Evolutionary conservation across 37 sponge, comb jelly and placozoan species (phyloP), one percentile per base, ranked within the genome.

Genomic region (Agelas oroides): DNA sequence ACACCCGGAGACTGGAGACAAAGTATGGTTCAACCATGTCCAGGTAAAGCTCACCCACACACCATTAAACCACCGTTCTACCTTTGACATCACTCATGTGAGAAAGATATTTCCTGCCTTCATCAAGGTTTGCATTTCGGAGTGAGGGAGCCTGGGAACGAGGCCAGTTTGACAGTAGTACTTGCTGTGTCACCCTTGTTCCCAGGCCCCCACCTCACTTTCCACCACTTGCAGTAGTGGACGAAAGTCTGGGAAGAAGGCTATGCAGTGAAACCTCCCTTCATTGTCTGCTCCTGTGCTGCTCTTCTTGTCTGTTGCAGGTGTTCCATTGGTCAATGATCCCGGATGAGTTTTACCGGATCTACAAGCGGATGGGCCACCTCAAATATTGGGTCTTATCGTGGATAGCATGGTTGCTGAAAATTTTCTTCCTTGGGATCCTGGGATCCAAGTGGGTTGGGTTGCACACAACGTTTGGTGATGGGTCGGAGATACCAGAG

Each of bases 21-120:
- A 82, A 71, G 79, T 94, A 18, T 94, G 95, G 95, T 94, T 94
- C 86, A 94, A 94, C 76, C 95, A 94, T 40, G 20, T 53, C 17
- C 67, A 79, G 77, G 93, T 84, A 46, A 28, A n/a, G n/a, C n/a
- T n/a, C n/a, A 58, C 58, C 39, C 18, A 6, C n/a, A n/a, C n/a
- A n/a, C n/a, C n/a, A n/a, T n/a, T n/a, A n/a, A n/a, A n/a, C n/a
- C n/a, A n/a, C n/a, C n/a, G n/a, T n/a, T n/a, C n/a, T n/a, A n/a
- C n/a, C n/a, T n/a, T n/a, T n/a, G n/a, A n/a, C n/a, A n/a, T n/a
- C n/a, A n/a, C n/a, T n/a, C n/a, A n/a, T n/a, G n/a, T n/a, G n/a
- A n/a, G 6, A 41, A 40, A 32, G 17, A 12, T 28, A 28, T 16
- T 12, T 24, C 13, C 13, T 34, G 53, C 41, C 65, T 53, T 19